phyloP scores from a whole-genome alignment of 2,888 invertebrate genomes.

The Melipona beecheii region DNA sequence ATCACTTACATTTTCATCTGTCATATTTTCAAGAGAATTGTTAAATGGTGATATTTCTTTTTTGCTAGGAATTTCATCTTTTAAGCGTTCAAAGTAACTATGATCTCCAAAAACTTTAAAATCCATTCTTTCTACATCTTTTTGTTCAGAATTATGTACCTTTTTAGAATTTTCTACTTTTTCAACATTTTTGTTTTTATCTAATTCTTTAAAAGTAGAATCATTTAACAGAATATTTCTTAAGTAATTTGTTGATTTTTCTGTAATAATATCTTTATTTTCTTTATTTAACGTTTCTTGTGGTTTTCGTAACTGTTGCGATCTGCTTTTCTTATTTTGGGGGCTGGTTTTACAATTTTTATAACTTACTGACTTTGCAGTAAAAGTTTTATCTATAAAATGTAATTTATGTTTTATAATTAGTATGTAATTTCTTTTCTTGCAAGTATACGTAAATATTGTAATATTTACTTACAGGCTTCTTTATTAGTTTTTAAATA shows the following conservation, averaged over 20 bases:
- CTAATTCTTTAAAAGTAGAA: slow-evolving; percentile 75
- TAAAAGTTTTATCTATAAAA: slow-evolving; percentile 75
- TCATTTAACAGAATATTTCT: slow-evolving; percentile 80
- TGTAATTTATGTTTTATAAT: slow-evolving; percentile 10
- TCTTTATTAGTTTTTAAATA: slow-evolving; percentile 77
- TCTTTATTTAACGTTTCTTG: slow-evolving; percentile 80
- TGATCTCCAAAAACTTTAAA: slow-evolving; percentile 79
- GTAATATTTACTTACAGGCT: slow-evolving; percentile 72
- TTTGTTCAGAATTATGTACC: slow-evolving; percentile 54
- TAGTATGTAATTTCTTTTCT: neutral
- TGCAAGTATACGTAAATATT: neutral
- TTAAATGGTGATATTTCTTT: slow-evolving; percentile 61
- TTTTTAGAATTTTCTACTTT: slow-evolving; percentile 64
- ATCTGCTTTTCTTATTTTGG: slow-evolving; percentile 74
- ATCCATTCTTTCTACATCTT: slow-evolving; percentile 62
- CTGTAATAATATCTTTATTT: slow-evolving; percentile 77
- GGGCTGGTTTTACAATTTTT: slow-evolving; percentile 73
- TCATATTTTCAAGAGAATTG: slow-evolving; percentile 68
- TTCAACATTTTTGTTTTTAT: slow-evolving; percentile 73
- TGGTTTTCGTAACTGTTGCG: slow-evolving; percentile 75
- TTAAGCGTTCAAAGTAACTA: slow-evolving; percentile 79
- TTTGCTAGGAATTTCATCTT: slow-evolving; percentile 65
- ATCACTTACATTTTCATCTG: slow-evolving; percentile 78
- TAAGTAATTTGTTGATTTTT: slow-evolving; percentile 78
- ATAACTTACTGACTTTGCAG: slow-evolving; percentile 72